Conservation (phyloP, 2,797 vertebrate genomes). For the Alosa sapidissima region DNA sequence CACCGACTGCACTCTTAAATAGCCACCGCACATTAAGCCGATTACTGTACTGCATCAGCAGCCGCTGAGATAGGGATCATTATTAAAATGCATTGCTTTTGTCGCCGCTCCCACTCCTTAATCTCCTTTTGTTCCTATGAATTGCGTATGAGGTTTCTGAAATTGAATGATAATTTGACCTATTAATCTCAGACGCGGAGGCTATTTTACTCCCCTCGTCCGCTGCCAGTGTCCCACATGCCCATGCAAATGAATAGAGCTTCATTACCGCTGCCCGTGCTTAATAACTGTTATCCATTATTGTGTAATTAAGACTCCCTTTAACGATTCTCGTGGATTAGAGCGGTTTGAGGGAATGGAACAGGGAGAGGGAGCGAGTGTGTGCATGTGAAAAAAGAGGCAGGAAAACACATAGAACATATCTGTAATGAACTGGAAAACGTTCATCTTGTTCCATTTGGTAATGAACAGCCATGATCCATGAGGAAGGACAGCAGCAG, state of each 20-base stretch:
- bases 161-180: slow-evolving; percentile 99
- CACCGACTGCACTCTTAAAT: slow-evolving; percentile 78
- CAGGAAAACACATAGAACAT: slow-evolving; percentile 91
- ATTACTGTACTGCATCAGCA: slow-evolving; percentile 88
- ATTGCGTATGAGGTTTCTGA: slow-evolving; percentile 97
- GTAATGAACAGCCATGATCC: slow-evolving; percentile 98
- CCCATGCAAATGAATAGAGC: slow-evolving; percentile 94
- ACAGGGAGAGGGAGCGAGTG: slow-evolving; percentile 20
- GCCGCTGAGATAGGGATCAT: slow-evolving; percentile 83
- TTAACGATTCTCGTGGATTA: slow-evolving; percentile 97
- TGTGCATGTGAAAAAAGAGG: slow-evolving; percentile 49
- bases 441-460: slow-evolving; percentile 96
- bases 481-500: slow-evolving; percentile 81
- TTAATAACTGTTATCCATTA: slow-evolving; percentile 99
- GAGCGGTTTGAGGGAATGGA: slow-evolving; percentile 74
- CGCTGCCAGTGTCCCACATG: slow-evolving; percentile 68
- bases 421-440: slow-evolving; percentile 99
- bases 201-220: slow-evolving; percentile 88
- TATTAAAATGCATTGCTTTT: slow-evolving; percentile 91
- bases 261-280: slow-evolving; percentile 93
- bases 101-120: slow-evolving; percentile 87
- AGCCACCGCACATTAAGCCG: slow-evolving; percentile 89
- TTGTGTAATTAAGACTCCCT: slow-evolving; percentile 99
- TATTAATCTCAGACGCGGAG: slow-evolving; percentile 95
- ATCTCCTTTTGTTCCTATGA: slow-evolving; percentile 93